Evolutionary conservation across 2,888 invertebrate species (phyloP), one percentile per base, ranked within the genome.

Genomic region (Hirtodrosophila duncani): DNA sequence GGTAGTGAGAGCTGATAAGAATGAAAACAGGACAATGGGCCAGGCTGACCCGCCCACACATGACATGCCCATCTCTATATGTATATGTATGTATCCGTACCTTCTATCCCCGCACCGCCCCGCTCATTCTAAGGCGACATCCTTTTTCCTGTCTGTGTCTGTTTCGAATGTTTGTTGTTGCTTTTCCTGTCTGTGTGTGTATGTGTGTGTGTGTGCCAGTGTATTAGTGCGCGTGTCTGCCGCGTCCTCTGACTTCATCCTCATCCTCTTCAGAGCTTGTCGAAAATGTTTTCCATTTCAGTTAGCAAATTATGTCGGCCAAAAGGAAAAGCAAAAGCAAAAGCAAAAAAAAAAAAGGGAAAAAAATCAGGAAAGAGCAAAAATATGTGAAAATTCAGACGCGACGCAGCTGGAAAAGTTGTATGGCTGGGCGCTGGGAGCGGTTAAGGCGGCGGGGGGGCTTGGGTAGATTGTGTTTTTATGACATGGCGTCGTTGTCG

Each of bases 261-360:
- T 33, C 13, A 39, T 27, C 53, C 52, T 42, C 56, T 29, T 36
- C 50, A 51, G 37, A 26, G 78, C 45, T 74, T 77, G 82, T 82
- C 81, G 82, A 77, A 74, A 75, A 77, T 82, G 82, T 75, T 75
- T 75, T 75, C 82, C 82, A 75, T 75, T 75, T 75, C 74, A 75
- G 74, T 75, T 75, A 72, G 74, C 82, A 75, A 75, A 75, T 75
- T 82, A 75, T 75, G 82, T 82, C 81, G 78, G 78, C 74, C 82
- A 79, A 81, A 71, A 38, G 56, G 41, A 63, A 52, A 39, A 49
- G 55, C 49, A 20, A 34, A 43, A 37, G 13, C 7, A 24, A 29
- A 44, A 17, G 43, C 57, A 33, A 41, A 30, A 34, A 36, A 43
- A 39, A 21, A 7, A 11, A 39, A 31, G 26, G 45, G 31, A 44